Evolutionary conservation across 2,113 vertebrate genomes (phyloP).

Genomic region (Gymnorhina tibicen): DNA sequence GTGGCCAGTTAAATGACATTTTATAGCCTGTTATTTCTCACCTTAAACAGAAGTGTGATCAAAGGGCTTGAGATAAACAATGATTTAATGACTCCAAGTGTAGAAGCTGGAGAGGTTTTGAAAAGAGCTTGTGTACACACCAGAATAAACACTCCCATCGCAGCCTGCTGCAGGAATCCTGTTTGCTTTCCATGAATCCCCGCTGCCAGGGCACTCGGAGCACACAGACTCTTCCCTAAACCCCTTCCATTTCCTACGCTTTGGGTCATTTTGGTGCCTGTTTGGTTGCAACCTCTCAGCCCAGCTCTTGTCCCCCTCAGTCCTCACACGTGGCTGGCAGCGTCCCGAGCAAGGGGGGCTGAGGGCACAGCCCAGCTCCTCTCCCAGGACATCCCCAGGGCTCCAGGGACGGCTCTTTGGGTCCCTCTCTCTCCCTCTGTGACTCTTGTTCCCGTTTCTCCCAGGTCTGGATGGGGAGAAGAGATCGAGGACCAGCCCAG

Average conservation of each 20-base stretch:
- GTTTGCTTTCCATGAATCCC: not conserved
- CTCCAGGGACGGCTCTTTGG: not conserved
- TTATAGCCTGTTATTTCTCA: not conserved
- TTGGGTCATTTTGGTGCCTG: not conserved
- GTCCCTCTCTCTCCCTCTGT: not conserved
- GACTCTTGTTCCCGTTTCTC: not conserved
- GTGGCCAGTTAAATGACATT: not conserved
- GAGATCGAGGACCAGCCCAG: rapidly evolving
- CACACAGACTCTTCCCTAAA: not conserved
- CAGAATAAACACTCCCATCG: not conserved
- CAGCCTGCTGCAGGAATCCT: not conserved
- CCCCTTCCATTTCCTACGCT: not conserved
- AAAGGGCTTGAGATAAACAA: not conserved
- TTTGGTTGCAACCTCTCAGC: not conserved
- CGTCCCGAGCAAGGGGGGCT: not conserved
- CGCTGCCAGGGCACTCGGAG: not conserved
- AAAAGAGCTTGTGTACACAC: not conserved
- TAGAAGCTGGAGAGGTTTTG: not conserved
- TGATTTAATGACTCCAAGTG: not conserved
- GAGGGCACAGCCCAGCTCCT: not conserved
- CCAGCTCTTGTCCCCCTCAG: not conserved
- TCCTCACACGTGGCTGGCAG: not conserved
- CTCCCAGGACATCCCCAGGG: not conserved
- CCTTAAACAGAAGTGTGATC: not conserved
- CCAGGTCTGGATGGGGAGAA: not conserved